phyloP scores from a whole-genome alignment of 2,888 invertebrate genomes.

The Bedellia somnulentella region DNA sequence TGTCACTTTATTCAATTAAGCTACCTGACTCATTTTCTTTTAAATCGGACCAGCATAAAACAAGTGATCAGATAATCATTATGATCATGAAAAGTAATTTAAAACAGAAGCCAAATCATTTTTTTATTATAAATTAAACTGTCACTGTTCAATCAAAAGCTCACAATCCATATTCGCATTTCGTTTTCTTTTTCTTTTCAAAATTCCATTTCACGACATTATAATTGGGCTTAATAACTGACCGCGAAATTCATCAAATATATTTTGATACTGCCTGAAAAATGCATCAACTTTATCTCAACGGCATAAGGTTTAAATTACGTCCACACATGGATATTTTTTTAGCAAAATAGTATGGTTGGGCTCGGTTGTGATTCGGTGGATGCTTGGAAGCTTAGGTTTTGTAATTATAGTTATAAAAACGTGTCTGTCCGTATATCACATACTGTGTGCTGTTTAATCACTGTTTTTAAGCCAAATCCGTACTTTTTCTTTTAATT shows the following conservation, averaged over 20 bases:
- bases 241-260: constrained; percentile 15
- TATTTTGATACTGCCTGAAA: neutral
- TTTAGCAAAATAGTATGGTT: constrained; percentile 3
- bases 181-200: constrained; percentile 30
- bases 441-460: too few species aligned
- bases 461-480: too few species aligned
- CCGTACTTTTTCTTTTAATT: too few species aligned
- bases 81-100: too few species aligned
- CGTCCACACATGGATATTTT: constrained; percentile 4
- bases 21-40: neutral
- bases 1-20: too few species aligned
- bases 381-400: constrained; percentile 18
- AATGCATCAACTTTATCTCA: neutral
- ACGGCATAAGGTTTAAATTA: constrained; percentile 6
- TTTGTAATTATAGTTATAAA: constrained; percentile 54
- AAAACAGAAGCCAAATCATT: constrained; percentile 3
- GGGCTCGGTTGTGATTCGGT: constrained; percentile 23
- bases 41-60: neutral
- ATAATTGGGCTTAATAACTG: constrained; percentile 54
- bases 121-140: constrained; percentile 55
- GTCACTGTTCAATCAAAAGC: constrained; percentile 54
- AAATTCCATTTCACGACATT: constrained; percentile 33
- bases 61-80: constrained; percentile 1
- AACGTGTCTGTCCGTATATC: too few species aligned
- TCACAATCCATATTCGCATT: constrained; percentile 33